phyloP scores from a whole-genome alignment of 2,888 invertebrate species.

The Drosophila glabriapex region DNA sequence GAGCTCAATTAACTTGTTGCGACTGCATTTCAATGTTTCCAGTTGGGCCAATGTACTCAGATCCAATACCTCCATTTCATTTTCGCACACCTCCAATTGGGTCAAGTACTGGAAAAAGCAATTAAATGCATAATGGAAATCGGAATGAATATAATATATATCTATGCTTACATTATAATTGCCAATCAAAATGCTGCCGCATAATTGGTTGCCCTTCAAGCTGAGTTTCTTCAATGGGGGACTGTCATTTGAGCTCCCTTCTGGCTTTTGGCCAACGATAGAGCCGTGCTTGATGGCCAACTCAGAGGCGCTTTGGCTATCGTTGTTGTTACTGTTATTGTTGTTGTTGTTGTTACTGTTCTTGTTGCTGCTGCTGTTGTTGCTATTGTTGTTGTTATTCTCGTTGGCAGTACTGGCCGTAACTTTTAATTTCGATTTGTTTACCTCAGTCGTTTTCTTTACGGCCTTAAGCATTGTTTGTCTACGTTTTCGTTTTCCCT shows the following conservation, averaged over 20 bases:
- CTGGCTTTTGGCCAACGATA: conserved; percentile 41
- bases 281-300: conserved; percentile 44
- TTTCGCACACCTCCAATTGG: conserved; percentile 93
- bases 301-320: conserved; percentile 33
- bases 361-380: not conserved
- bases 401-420: conserved; percentile 58
- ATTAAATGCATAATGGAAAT: not conserved
- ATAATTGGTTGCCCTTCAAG: conserved; percentile 91
- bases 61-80: conserved; percentile 93
- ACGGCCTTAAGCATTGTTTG: conserved; percentile 79
- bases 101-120: conserved; percentile 89
- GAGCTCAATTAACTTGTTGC: conserved; percentile 91
- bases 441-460: conserved; percentile 72
- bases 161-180: conserved; percentile 91
- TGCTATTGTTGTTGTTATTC: conserved; percentile 30
- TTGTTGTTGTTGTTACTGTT: conserved; percentile 15
- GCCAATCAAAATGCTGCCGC: conserved; percentile 93
- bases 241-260: conserved; percentile 44
- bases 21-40: conserved; percentile 91
- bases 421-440: conserved; percentile 80
- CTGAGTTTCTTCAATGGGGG: conserved; percentile 90
- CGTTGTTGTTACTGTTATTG: conserved; percentile 1
- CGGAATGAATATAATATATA: not conserved
- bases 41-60: conserved; percentile 92
- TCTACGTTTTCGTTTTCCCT: conserved; percentile 39